Percentiles rank a stretch among this genome's conserved stretches.
These are phyloP conservation scores for Spheniscus mendiculus DNA, from an alignment of 2,113 vertebrate species.

Conservation along the genomic window DNA sequence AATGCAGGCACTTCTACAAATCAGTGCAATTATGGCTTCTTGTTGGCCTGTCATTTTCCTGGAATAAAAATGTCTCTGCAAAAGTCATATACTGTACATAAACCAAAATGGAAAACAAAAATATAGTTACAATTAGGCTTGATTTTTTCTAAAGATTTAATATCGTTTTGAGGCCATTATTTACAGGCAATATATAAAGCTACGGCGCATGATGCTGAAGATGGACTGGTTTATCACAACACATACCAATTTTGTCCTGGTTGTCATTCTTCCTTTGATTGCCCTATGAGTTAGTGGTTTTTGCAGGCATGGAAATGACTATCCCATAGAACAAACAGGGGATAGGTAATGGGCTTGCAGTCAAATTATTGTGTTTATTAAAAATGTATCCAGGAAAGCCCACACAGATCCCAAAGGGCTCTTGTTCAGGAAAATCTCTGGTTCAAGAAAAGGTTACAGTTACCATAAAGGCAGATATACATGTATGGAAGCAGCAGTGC, in stretches of 20 bases:
- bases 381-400: constrained; percentile 55
- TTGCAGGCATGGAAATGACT: constrained; percentile 14
- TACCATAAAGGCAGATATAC: constrained; percentile 22
- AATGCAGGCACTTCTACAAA: constrained; percentile 89
- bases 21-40: constrained; percentile 92
- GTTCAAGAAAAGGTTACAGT: constrained; percentile 42
- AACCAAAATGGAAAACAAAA: constrained; percentile 70
- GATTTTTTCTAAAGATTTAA: constrained; percentile 41
- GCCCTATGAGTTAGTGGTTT: constrained; percentile 39
- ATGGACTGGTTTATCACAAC: not conserved
- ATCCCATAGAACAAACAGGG: constrained; percentile 10
- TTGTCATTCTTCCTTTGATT: constrained; percentile 47
- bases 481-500: not conserved
- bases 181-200: constrained; percentile 30
- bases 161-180: constrained; percentile 46
- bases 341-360: not conserved
- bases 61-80: constrained; percentile 72
- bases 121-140: constrained; percentile 65
- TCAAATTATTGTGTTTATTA: constrained; percentile 60
- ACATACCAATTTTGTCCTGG: not conserved
- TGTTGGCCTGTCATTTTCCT: constrained; percentile 89
- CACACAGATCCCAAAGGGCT: not conserved
- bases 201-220: not conserved
- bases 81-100: constrained; percentile 55
- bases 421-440: constrained; percentile 45